Evolutionary conservation across 2,797 vertebrate species (phyloP), one percentile per base, ranked within the genome.

Genomic region (Gobio occitaniae): DNA sequence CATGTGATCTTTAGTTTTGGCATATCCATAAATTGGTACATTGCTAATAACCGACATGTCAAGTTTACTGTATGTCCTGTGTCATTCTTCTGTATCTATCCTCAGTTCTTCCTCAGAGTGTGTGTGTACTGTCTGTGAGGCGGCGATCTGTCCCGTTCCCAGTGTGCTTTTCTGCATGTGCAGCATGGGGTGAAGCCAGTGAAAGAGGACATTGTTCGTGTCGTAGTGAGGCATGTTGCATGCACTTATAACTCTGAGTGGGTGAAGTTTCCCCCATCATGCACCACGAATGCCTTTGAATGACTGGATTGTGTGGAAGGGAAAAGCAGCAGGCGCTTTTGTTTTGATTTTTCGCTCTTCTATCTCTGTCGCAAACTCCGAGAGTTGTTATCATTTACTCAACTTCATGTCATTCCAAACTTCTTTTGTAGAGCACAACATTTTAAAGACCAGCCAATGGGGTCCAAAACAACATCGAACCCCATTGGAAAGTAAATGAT

Each of bases 181-280:
- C 63, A 63, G 84, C 69, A 80, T 80, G 75, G 65, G 36, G 65
- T 21, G 63, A 78, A 91, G 86, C 81, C 91, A 86, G 91, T 98
- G 96, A 98, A 98, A 97, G 97, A 96, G 92, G 59, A 94, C 94
- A 97, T 98, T 98, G 97, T 98, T 96, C 92, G 81, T 16, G 50
- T 93, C 90, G 88, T 90, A 92, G 90, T 82, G 82, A 92, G 93
- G 93, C 94, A 94, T 94, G 93, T 92, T 92, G 93, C 91, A 92
- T 93, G 92, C 90, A 93, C 93, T 94, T 94, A 92, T 92, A 93
- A 94, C 92, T 93, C 92, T 59, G 90, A 94, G 93, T 94, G 93
- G 94, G 94, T 92, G 93, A 94, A 92, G 92, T 89, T 83, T 93
- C 93, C 92, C 89, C 91, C 91, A 92, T 94, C 93, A 93, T 91